Evolutionary conservation across 1,140 invertebrate species (phyloP), one percentile per base, ranked within the genome.

Genomic region (Nautilus pompilius): DNA sequence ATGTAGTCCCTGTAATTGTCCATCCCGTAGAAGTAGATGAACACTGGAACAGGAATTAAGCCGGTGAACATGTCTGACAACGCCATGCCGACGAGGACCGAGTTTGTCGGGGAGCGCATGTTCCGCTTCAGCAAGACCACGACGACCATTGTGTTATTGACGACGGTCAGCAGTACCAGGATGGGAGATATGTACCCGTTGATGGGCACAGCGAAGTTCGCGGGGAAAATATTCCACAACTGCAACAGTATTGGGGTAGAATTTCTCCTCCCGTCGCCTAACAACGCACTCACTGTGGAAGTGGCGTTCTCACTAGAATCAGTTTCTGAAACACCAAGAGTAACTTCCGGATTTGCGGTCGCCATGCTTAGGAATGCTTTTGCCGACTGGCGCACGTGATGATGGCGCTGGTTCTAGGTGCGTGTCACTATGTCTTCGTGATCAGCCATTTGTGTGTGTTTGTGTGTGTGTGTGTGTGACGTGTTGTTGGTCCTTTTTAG

Each of bases 21-120:
- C 62, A 95, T 89, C 5, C 91, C 92, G 84, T 93, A 95, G 88
- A 95, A 92, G 81, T 95, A 93, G 77, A 93, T 89, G 13, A 93
- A 84, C 85, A 91, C 91, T 0, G 93, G 93, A 2, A 92, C 88
- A 0, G 93, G 92, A 76, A 93, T 90, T 20, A 95, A 84, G 69
- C 96, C 88, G 0, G 94, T 96, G 75, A 96, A 88, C 87, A 95
- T 90, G 83, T 97, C 94, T 64, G 91, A 92, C 1, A 97, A 85
- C 0, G 95, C 94, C 93, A 97, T 96, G 4, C 90, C 87, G 68
- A 89, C 84, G 0, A 90, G 79, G 5, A 90, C 86, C 1, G 85
- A 80, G 77, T 91, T 90, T 10, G 89, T 90, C 0, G 90, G 89
- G 2, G 88, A 87, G 36, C 87, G 75, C 86, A 90, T 88, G 65